These are phyloP conservation scores for Hydrophis major DNA, from an alignment of 2,797 vertebrate species.

Conservation along the genomic window DNA sequence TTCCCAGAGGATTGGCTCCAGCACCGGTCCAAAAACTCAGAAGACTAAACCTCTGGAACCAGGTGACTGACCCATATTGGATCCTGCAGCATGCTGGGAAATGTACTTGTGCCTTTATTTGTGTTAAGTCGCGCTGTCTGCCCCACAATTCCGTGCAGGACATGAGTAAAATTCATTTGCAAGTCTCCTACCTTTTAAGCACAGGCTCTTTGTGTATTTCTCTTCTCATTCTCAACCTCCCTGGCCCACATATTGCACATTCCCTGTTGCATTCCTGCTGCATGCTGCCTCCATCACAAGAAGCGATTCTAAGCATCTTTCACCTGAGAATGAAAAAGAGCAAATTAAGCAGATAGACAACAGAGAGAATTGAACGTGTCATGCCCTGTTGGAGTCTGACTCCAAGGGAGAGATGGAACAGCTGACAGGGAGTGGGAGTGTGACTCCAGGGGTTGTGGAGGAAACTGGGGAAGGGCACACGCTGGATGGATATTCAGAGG, in stretches of 20 bases:
- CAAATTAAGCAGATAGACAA: neutral
- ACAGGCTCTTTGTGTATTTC: neutral
- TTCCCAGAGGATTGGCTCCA: too few species aligned
- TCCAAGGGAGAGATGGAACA: too few species aligned
- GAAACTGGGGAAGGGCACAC: too few species aligned
- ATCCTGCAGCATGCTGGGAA: neutral
- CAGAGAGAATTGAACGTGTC: too few species aligned
- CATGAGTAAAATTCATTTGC: neutral
- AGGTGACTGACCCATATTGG: neutral
- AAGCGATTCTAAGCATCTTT: neutral
- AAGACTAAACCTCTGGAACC: neutral
- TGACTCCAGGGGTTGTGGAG: too few species aligned
- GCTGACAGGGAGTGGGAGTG: too few species aligned
- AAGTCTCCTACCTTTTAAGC: neutral
- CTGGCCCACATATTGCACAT: neutral
- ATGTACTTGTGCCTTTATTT: neutral
- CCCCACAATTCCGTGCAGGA: neutral
- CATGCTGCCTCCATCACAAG: neutral
- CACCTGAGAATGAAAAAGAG: neutral
- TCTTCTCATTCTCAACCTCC: neutral
- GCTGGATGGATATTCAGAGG: too few species aligned
- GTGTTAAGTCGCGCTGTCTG: neutral
- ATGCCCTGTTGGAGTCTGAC: too few species aligned
- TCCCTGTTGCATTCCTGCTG: neutral
- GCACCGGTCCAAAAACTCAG: neutral